Percentiles rank a stretch among this genome's conserved stretches.
Evolutionary conservation across 2,113 vertebrate genomes (phyloP).

Genomic region (Paratilapia polleni): DNA sequence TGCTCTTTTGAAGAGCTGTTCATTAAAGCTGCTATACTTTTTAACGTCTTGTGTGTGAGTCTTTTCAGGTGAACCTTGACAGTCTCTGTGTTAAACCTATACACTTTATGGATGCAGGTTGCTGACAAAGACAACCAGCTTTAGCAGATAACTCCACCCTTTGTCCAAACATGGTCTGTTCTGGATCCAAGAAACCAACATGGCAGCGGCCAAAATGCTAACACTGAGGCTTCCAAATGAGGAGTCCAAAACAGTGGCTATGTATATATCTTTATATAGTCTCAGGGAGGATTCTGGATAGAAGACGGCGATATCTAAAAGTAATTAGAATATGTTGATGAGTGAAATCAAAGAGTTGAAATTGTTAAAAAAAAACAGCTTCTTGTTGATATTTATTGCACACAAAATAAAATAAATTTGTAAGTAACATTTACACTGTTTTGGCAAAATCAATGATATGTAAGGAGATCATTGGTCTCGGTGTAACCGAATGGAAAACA

Average conservation of each 20-base stretch:
- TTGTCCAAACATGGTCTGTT: background rate
- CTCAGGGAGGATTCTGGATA: background rate
- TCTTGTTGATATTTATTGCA: background rate
- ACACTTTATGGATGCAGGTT: background rate
- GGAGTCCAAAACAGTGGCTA: background rate
- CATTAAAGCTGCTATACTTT: too few species aligned
- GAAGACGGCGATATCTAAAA: background rate
- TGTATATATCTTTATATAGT: too few species aligned
- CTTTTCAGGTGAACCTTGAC: too few species aligned
- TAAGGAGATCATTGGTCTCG: too few species aligned
- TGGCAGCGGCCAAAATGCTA: too few species aligned
- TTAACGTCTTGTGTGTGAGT: too few species aligned
- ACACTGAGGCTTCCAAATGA: too few species aligned
- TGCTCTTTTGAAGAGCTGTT: too few species aligned
- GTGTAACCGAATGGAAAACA: background rate
- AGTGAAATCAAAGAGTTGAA: background rate
- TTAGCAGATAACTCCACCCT: background rate
- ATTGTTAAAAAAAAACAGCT: background rate
- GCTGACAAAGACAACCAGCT: too few species aligned
- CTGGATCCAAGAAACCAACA: too few species aligned
- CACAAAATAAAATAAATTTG: background rate
- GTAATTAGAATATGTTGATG: background rate
- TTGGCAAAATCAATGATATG: too few species aligned
- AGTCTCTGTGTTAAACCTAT: background rate
- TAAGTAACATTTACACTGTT: background rate